Conservation (phyloP, 1,140 invertebrate species). For the Meteorus sp. region DNA sequence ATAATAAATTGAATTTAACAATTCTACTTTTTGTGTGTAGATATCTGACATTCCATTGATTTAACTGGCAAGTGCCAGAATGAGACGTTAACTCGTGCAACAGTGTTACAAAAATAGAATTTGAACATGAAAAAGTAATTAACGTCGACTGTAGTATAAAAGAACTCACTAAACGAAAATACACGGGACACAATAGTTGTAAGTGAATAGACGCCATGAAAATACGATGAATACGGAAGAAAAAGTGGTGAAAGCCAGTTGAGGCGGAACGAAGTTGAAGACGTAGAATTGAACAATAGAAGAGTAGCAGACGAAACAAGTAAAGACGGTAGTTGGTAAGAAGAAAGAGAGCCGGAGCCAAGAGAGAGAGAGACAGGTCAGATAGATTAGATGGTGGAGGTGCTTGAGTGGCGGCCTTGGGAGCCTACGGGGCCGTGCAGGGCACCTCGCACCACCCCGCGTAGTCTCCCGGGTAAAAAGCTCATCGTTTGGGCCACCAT, state of each 20-base stretch:
- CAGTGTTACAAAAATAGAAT: no score
- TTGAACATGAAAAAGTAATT: no score
- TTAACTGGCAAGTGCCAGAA: no score
- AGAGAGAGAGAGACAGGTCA: conserved; percentile 33
- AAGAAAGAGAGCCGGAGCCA: no score
- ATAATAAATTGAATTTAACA: no score
- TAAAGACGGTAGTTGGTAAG: conserved; percentile 26
- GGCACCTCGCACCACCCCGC: conserved; percentile 48
- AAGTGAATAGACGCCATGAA: neutral
- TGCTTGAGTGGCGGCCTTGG: conserved; percentile 50
- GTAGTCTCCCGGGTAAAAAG: conserved; percentile 31
- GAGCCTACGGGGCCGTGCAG: conserved; percentile 54
- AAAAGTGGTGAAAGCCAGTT: neutral
- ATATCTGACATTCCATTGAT: no score
- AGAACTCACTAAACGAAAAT: no score
- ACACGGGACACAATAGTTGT: no score
- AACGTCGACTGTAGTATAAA: neutral
- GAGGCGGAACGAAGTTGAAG: neutral
- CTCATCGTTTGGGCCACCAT: conserved; percentile 24
- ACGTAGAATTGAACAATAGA: neutral
- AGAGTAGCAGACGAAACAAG: neutral
- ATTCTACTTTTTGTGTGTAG: no score
- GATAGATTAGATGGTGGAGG: conserved; percentile 56
- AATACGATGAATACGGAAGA: neutral
- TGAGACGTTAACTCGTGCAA: no score